Evolutionary conservation across 1,140 invertebrate species (phyloP).

Genomic region (Pseudobourletiella spinata): DNA sequence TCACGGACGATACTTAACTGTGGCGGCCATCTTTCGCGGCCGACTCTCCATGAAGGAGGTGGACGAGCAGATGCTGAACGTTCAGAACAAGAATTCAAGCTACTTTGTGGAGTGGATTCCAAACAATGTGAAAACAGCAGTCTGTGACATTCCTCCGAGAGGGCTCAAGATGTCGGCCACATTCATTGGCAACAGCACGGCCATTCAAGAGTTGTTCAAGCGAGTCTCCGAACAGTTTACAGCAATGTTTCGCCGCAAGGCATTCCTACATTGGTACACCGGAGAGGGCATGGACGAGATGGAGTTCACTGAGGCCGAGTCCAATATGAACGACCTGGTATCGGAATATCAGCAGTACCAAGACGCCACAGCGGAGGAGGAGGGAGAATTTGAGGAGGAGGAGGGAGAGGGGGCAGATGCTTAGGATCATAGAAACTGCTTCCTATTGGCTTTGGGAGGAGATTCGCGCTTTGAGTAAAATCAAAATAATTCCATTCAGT

Average conservation of each 20-base stretch:
- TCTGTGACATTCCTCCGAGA: conserved; percentile 83
- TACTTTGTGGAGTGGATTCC: conserved; percentile 67
- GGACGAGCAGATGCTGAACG: no score
- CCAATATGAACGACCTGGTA: conserved; percentile 67
- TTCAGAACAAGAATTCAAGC: conserved; percentile 52
- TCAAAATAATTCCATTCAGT: no score
- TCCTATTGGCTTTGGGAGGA: no score
- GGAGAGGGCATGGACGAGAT: no score
- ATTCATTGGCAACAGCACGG: conserved; percentile 84
- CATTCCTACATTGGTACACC: no score
- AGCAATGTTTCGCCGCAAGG: conserved; percentile 72
- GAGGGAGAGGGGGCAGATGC: no score
- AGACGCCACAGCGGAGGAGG: conserved; percentile 46
- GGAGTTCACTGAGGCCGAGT: no score
- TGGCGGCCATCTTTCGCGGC: conserved; percentile 40
- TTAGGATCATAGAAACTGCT: no score
- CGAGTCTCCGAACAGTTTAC: conserved; percentile 55
- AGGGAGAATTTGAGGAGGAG: no score
- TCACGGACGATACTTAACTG: conserved; percentile 53
- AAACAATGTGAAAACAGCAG: no score
- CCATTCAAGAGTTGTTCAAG: conserved; percentile 53
- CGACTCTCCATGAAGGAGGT: conserved; percentile 80
- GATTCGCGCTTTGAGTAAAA: no score
- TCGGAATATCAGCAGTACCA: conserved; percentile 56
- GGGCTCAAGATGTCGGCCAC: conserved; percentile 87